Conservation (phyloP, 2,888 invertebrate species). For the Elmis aenea region DNA sequence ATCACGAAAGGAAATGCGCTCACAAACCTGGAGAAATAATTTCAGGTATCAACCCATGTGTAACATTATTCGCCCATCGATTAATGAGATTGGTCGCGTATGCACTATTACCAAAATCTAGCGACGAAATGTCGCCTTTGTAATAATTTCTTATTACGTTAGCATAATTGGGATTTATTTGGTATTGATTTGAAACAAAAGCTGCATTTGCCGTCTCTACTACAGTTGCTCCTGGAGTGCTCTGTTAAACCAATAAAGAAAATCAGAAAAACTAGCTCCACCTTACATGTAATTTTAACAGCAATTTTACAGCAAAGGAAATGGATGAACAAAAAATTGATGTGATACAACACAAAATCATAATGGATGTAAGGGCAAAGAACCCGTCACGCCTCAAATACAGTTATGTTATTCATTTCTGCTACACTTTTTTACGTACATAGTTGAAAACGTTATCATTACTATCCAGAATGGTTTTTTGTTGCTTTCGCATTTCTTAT, state of each 20-base stretch:
- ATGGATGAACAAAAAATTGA: no score
- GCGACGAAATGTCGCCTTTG: conserved; percentile 45
- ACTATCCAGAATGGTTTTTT: no score
- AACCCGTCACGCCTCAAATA: no score
- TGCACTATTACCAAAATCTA: conserved; percentile 51
- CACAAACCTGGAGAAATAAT: conserved; percentile 52
- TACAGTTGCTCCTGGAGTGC: conserved; percentile 25
- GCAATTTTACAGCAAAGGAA: no score
- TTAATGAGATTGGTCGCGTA: conserved; percentile 52
- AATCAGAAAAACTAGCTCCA: no score
- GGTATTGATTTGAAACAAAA: conserved; percentile 47
- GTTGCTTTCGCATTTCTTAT: neutral
- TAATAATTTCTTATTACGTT: conserved; percentile 49
- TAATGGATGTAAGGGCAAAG: no score
- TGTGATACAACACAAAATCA: no score
- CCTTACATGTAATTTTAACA: no score
- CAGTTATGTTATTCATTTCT: no score
- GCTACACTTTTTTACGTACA: no score
- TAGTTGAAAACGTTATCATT: no score
- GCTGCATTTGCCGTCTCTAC: conserved; percentile 50
- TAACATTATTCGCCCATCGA: conserved; percentile 54
- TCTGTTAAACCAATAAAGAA: no score
- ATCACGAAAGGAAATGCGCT: neutral
- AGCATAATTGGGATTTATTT: conserved; percentile 47
- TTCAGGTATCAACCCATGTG: conserved; percentile 53